Evolutionary conservation across 2,797 vertebrate genomes (phyloP).

Genomic region (Orientallactaga sibirica): DNA sequence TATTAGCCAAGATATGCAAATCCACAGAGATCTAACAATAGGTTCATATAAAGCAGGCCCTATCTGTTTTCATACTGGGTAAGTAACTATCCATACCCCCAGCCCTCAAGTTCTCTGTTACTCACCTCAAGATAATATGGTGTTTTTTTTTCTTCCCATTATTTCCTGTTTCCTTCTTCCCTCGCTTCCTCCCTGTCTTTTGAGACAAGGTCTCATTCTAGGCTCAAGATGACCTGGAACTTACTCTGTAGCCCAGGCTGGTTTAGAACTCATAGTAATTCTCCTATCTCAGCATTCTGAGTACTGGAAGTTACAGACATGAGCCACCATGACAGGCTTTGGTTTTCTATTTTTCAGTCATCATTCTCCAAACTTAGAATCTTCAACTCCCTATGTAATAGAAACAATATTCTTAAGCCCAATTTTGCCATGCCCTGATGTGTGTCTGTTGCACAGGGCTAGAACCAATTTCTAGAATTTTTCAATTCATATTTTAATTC

Average conservation of each 20-base stretch:
- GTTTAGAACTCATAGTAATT: no score
- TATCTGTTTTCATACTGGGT: constrained; percentile 10
- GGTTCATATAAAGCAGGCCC: constrained; percentile 14
- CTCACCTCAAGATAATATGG: background rate
- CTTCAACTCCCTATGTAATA: constrained; percentile 17
- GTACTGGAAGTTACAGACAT: no score
- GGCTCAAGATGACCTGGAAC: no score
- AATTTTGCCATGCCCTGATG: constrained; percentile 24
- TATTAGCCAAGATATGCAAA: constrained; percentile 36
- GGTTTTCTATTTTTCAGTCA: constrained; percentile 29
- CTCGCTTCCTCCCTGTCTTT: background rate
- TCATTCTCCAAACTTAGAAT: constrained; percentile 12
- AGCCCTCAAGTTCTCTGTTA: background rate
- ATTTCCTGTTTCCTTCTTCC: background rate
- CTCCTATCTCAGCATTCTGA: no score
- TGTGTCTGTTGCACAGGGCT: background rate
- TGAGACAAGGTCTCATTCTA: no score
- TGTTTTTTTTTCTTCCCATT: background rate
- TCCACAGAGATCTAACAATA: background rate
- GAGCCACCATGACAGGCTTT: background rate
- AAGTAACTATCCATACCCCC: background rate
- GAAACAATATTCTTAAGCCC: constrained; percentile 30
- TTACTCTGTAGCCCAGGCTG: no score
- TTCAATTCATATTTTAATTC: constrained; percentile 19
- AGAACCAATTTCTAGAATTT: background rate